These are phyloP conservation scores for Watsonalla binaria DNA, from an alignment of 2,888 invertebrate species.

Conservation along the genomic window DNA sequence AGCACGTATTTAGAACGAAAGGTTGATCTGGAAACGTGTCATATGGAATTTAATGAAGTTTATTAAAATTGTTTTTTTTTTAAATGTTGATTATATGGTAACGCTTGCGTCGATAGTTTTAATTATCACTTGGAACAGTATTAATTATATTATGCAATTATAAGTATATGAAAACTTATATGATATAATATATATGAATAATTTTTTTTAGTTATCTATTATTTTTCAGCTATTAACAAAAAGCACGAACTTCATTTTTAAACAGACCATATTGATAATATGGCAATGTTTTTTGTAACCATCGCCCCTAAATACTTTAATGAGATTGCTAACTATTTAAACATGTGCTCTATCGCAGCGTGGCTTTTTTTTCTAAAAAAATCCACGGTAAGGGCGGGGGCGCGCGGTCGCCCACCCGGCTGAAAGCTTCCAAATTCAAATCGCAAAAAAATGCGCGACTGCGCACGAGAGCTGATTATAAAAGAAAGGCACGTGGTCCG, in stretches of 20 bases:
- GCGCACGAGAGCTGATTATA: conserved; percentile 62
- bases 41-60: too few relatives aligned
- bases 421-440: conserved; percentile 76
- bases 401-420: conserved; percentile 64
- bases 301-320: not conserved
- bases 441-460: conserved; percentile 73
- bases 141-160: too few relatives aligned
- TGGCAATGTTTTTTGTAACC: not conserved
- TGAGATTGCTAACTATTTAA: conserved; percentile 18
- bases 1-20: too few relatives aligned
- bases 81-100: too few relatives aligned
- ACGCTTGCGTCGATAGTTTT: too few relatives aligned
- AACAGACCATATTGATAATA: not conserved
- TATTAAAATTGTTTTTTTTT: too few relatives aligned
- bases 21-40: too few relatives aligned
- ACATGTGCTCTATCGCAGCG: conserved; percentile 42
- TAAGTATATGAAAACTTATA: too few relatives aligned
- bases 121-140: too few relatives aligned
- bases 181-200: too few relatives aligned
- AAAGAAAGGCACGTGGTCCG: conserved; percentile 65
- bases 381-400: conserved; percentile 57
- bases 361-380: conserved; percentile 49
- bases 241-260: not conserved
- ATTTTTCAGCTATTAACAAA: too few relatives aligned
- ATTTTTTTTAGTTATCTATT: too few relatives aligned